A percentile compares a stretch with the other conserved stretches of the same genome.
Evolutionary conservation across 2,113 vertebrate species (phyloP).

Genomic region (Procavia capensis): DNA sequence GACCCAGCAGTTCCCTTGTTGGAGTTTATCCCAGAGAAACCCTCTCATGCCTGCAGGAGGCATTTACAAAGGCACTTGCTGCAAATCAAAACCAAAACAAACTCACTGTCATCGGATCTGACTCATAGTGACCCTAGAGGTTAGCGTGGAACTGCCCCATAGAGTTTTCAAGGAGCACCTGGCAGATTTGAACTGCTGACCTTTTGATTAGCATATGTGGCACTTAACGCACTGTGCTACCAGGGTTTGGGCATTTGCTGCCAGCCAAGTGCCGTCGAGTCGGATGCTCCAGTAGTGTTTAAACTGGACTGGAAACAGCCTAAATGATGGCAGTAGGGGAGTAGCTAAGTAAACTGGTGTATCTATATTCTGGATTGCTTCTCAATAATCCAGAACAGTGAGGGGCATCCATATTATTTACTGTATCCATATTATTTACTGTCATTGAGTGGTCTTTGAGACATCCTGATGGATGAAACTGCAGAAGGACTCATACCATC

Average conservation of each 20-base stretch:
- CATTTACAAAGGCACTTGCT: constrained; percentile 1
- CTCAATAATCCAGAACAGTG: background rate
- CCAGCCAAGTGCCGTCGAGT: too few species aligned
- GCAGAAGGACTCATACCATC: background rate
- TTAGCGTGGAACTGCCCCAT: too few species aligned
- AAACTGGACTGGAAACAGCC: background rate
- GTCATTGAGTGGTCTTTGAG: background rate
- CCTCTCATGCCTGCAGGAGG: background rate
- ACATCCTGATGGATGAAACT: background rate
- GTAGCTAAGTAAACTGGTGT: background rate
- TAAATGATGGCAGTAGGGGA: background rate
- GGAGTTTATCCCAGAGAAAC: background rate
- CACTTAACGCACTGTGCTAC: too few species aligned
- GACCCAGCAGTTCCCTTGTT: background rate
- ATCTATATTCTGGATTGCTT: background rate
- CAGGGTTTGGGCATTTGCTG: too few species aligned
- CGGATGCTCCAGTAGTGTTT: background rate
- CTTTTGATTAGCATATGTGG: too few species aligned
- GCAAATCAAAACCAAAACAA: too few species aligned
- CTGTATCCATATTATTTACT: background rate
- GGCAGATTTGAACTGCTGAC: too few species aligned
- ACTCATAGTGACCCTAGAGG: too few species aligned
- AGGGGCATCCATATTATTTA: background rate
- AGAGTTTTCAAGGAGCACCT: too few species aligned
- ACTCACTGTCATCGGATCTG: too few species aligned